Conservation (phyloP, 2,113 vertebrate genomes). For the Spizaetus ornatus region DNA sequence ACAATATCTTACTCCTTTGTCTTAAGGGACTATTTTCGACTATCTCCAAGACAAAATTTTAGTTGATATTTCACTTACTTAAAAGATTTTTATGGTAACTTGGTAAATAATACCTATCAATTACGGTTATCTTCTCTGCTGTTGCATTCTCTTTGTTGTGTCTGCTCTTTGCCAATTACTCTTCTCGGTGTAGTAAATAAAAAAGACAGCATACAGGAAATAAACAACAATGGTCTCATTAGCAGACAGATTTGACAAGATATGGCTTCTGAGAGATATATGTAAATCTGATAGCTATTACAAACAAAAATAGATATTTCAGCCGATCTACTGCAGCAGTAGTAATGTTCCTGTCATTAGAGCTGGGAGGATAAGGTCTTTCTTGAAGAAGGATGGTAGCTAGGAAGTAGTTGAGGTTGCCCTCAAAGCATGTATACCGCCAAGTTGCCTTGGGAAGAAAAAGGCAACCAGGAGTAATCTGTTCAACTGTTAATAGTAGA, state of each 20-base stretch:
- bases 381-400: not conserved
- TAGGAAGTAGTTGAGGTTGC: not conserved
- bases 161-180: not conserved
- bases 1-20: slow-evolving; percentile 35
- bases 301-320: not conserved
- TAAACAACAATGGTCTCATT: not conserved
- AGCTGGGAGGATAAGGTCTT: not conserved
- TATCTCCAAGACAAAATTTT: not conserved
- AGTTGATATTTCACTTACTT: not conserved
- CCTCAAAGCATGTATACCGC: not conserved
- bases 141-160: not conserved
- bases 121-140: not conserved
- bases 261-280: not conserved
- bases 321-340: not conserved
- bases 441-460: not conserved
- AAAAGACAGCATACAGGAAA: not conserved
- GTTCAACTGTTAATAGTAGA: not conserved
- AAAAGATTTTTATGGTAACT: not conserved
- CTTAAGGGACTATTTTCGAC: slow-evolving; percentile 23
- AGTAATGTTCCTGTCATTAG: not conserved
- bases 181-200: not conserved
- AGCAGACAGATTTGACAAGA: not conserved
- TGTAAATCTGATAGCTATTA: not conserved
- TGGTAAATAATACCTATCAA: not conserved
- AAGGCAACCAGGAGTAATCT: not conserved